These are phyloP conservation scores for Alentia gelatinosa DNA, from an alignment of 2,888 invertebrate species.

Conservation along the genomic window DNA sequence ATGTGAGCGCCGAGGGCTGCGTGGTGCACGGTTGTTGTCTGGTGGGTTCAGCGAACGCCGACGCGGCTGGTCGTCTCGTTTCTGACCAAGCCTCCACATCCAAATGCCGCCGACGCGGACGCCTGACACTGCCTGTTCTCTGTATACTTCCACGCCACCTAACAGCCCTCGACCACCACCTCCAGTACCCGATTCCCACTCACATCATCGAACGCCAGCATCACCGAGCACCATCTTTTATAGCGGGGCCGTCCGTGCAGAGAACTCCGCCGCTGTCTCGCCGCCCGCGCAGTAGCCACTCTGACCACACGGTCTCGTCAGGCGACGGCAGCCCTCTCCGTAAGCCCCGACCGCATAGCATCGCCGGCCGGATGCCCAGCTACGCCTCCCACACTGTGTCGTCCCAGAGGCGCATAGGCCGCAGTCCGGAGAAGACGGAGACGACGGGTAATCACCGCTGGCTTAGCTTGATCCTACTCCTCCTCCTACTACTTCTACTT, in stretches of 20 bases:
- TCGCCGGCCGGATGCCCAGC: constrained; percentile 64
- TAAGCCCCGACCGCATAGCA: constrained; percentile 66
- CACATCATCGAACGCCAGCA: constrained; percentile 24
- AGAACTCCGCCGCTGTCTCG: constrained; percentile 42
- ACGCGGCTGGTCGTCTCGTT: background rate
- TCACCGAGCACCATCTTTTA: constrained; percentile 50
- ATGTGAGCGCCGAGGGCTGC: constrained; percentile 32
- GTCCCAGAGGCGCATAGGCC: constrained; percentile 61
- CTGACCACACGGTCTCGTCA: constrained; percentile 60
- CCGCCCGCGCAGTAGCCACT: constrained; percentile 60
- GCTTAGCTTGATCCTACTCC: constrained; percentile 2
- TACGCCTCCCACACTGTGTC: constrained; percentile 65
- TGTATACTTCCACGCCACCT: constrained; percentile 32
- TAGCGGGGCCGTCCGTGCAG: constrained; percentile 32
- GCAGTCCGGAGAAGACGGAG: constrained; percentile 61
- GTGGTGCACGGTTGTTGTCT: constrained; percentile 41
- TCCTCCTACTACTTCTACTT: background rate
- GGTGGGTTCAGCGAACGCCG: background rate
- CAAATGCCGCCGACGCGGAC: background rate
- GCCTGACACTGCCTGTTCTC: background rate
- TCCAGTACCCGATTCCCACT: background rate
- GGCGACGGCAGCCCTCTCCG: constrained; percentile 61
- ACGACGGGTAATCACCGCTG: constrained; percentile 56
- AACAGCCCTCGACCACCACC: constrained; percentile 33
- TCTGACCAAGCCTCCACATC: background rate